A percentile compares a stretch with the other conserved stretches of the same genome.
phyloP scores from a whole-genome alignment of 2,888 invertebrate species.

The Phengaris arion region DNA sequence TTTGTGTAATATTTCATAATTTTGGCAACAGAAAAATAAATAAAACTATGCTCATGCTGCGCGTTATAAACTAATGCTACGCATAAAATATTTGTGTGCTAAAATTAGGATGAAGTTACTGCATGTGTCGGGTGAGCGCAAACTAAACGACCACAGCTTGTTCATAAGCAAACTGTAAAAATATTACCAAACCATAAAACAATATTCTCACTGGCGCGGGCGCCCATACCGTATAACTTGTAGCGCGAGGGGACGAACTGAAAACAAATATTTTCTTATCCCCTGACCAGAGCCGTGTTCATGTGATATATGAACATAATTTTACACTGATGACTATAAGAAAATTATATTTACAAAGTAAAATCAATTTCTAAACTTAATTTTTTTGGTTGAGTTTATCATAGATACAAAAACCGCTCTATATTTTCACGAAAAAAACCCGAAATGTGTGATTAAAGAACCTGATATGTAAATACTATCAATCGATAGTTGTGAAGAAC shows the following conservation, averaged over 20 bases:
- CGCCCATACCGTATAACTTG: conserved; percentile 41
- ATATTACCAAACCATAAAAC: conserved; percentile 31
- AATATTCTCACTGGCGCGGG: conserved; percentile 31
- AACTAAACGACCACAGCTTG: conserved; percentile 11
- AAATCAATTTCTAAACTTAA: neutral
- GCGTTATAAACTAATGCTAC: neutral
- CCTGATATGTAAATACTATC: too few species aligned
- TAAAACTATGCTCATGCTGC: neutral
- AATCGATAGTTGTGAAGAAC: neutral
- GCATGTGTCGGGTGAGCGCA: conserved; percentile 2
- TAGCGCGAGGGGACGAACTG: conserved; percentile 37
- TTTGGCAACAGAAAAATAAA: conserved; percentile 7
- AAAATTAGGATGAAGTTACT: conserved; percentile 28
- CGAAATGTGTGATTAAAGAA: neutral
- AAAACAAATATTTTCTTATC: conserved; percentile 32
- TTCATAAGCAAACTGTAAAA: conserved; percentile 19
- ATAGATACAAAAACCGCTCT: neutral
- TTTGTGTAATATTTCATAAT: neutral
- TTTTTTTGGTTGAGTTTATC: neutral
- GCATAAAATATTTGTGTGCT: conserved; percentile 9
- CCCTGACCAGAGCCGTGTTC: conserved; percentile 13
- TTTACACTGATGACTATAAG: conserved; percentile 1
- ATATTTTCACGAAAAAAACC: neutral
- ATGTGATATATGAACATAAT: neutral
- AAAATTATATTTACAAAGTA: conserved; percentile 5